Percentiles rank a stretch among this genome's conserved stretches.
These are phyloP conservation scores for Periparus ater DNA, from an alignment of 2,797 vertebrate genomes.

Conservation along the genomic window DNA sequence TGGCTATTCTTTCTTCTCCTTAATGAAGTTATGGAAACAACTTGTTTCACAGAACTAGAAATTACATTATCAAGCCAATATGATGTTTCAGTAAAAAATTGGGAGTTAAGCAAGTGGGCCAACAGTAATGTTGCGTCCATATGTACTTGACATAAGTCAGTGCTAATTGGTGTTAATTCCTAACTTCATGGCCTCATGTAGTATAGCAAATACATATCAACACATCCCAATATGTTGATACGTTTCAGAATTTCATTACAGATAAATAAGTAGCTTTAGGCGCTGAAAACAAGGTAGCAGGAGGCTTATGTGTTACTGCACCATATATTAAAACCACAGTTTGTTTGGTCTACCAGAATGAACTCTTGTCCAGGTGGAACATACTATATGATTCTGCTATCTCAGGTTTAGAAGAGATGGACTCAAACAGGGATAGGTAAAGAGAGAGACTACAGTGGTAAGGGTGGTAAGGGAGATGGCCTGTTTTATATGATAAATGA, in stretches of 20 bases:
- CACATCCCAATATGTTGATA: neutral
- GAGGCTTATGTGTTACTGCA: neutral
- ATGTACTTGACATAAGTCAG: neutral
- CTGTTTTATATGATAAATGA: neutral
- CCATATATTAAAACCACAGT: neutral
- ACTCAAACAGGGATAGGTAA: neutral
- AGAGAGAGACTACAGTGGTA: neutral
- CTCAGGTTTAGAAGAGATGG: neutral
- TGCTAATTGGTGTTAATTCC: neutral
- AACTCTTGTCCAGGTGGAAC: neutral
- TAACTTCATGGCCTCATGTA: neutral
- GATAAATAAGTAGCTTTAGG: neutral
- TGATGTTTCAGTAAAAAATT: neutral
- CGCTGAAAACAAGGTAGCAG: neutral
- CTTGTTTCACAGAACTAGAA: constrained; percentile 41
- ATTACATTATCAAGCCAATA: neutral
- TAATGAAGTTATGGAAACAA: neutral
- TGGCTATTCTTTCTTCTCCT: constrained; percentile 3
- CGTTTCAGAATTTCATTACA: neutral
- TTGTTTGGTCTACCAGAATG: neutral
- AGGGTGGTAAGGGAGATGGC: neutral
- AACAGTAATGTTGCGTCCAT: neutral
- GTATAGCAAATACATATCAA: neutral
- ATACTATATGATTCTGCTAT: neutral
- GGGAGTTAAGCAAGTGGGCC: neutral